Conservation (phyloP, 2,888 invertebrate species). For the Philaethria dido region DNA sequence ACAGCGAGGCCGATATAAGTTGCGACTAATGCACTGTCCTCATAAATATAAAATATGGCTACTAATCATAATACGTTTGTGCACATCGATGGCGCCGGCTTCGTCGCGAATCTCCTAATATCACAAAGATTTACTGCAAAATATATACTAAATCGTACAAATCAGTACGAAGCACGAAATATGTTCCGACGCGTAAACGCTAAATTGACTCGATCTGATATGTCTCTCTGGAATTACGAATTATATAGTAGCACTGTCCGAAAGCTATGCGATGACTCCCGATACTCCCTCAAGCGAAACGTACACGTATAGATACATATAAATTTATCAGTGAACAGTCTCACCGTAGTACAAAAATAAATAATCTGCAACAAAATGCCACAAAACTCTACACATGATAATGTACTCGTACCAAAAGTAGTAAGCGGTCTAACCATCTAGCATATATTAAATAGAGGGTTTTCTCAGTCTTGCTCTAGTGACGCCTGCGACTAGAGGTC, state of each 20-base stretch:
- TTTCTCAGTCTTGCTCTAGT: conserved; percentile 49
- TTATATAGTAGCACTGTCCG: conserved; percentile 28
- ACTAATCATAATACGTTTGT: conserved; percentile 70
- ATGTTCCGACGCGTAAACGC: conserved; percentile 57
- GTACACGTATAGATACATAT: conserved; percentile 20
- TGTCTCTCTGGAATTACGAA: conserved; percentile 58
- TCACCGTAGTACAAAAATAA: conserved; percentile 69
- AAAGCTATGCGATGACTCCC: conserved; percentile 23
- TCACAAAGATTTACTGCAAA: conserved; percentile 77
- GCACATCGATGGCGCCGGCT: conserved; percentile 53
- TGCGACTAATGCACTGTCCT: conserved; percentile 55
- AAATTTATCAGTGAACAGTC: conserved; percentile 4
- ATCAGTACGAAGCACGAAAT: conserved; percentile 45
- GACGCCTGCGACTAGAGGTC: conserved; percentile 61
- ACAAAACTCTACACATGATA: conserved; percentile 42
- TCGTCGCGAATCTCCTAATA: conserved; percentile 66
- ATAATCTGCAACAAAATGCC: conserved; percentile 63
- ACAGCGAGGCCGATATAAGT: conserved; percentile 63
- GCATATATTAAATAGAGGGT: conserved; percentile 49
- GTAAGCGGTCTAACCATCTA: conserved; percentile 41
- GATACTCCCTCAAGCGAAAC: conserved; percentile 16
- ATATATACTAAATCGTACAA: conserved; percentile 60
- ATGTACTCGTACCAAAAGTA: conserved; percentile 34
- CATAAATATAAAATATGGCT: conserved; percentile 78
- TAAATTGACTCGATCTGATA: conserved; percentile 65